Evolutionary conservation across 2,888 invertebrate genomes (phyloP).

Genomic region (Mamestra brassicae): DNA sequence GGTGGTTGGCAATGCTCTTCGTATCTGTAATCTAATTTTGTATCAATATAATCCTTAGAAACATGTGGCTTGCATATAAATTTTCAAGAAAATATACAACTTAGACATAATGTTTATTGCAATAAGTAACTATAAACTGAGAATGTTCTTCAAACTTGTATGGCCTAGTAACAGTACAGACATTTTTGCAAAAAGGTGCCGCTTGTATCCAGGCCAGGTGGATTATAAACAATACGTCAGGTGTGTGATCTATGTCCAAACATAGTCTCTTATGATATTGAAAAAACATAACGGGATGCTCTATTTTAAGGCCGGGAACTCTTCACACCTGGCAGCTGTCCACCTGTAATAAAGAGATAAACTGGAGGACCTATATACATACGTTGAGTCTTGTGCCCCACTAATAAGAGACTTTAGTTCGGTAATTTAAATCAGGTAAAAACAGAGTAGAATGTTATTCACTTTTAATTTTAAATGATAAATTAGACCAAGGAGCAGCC

Average conservation of each 20-base stretch:
- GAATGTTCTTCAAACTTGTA: not conserved
- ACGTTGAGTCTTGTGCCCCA: too few relatives aligned
- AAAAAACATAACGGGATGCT: conserved; percentile 5
- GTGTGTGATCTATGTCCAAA: conserved; percentile 28
- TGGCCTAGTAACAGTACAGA: not conserved
- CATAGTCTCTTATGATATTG: not conserved
- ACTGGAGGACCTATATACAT: too few relatives aligned
- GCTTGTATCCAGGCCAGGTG: conserved; percentile 19
- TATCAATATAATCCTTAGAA: conserved; percentile 15
- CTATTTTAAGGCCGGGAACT: conserved; percentile 19
- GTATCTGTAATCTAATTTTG: not conserved
- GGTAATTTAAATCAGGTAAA: too few relatives aligned
- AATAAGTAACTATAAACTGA: not conserved
- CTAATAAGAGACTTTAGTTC: too few relatives aligned
- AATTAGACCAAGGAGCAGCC: not conserved
- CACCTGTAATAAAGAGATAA: conserved; percentile 1
- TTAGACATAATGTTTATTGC: not conserved
- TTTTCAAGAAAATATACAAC: conserved; percentile 18
- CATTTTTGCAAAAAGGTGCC: not conserved
- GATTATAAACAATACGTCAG: conserved; percentile 14
- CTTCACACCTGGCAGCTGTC: conserved; percentile 1
- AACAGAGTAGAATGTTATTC: not conserved
- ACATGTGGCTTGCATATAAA: not conserved
- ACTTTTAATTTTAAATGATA: not conserved
- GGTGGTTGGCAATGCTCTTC: not conserved